Evolutionary conservation across 2,888 invertebrate species (phyloP).

Genomic region (Drosophila histrio): DNA sequence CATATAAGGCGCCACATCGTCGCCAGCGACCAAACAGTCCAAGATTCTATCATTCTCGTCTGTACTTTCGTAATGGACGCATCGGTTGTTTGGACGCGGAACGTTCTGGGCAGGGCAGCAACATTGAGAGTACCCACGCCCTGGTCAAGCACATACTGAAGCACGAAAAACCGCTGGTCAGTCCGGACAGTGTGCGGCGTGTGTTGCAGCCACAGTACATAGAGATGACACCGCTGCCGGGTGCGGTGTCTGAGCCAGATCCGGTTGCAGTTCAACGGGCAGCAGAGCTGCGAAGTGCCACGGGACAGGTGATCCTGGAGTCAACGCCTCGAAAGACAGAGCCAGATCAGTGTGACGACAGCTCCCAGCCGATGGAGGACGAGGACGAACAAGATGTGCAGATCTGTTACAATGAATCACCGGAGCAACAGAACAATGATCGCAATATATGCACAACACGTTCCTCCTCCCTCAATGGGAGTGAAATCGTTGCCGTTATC

Average conservation of each 20-base stretch:
- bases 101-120: slow-evolving; percentile 75
- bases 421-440: slow-evolving; percentile 82
- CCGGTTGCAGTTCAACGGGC: slow-evolving; percentile 60
- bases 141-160: slow-evolving; percentile 84
- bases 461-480: slow-evolving; percentile 68
- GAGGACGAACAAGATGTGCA: slow-evolving; percentile 82
- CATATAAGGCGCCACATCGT: slow-evolving; percentile 76
- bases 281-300: slow-evolving; percentile 56
- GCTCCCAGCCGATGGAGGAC: slow-evolving; percentile 67
- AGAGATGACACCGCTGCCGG: slow-evolving; percentile 66
- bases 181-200: slow-evolving; percentile 82
- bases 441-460: slow-evolving; percentile 69
- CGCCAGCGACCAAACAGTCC: slow-evolving; percentile 78
- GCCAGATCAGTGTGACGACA: slow-evolving; percentile 57
- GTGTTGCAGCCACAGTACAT: slow-evolving; percentile 69
- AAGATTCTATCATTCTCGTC: slow-evolving; percentile 80
- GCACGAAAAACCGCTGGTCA: slow-evolving; percentile 83
- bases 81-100: slow-evolving; percentile 84
- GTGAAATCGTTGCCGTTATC: slow-evolving; percentile 74
- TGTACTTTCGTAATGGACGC: slow-evolving; percentile 84
- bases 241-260: slow-evolving; percentile 61
- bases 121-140: slow-evolving; percentile 84
- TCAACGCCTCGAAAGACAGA: not conserved
- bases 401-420: slow-evolving; percentile 82
- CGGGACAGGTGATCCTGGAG: slow-evolving; percentile 60